Evolutionary conservation across 1,140 invertebrate species (phyloP), one percentile per base, ranked within the genome.

Genomic region (Acromyrmex heyeri): DNA sequence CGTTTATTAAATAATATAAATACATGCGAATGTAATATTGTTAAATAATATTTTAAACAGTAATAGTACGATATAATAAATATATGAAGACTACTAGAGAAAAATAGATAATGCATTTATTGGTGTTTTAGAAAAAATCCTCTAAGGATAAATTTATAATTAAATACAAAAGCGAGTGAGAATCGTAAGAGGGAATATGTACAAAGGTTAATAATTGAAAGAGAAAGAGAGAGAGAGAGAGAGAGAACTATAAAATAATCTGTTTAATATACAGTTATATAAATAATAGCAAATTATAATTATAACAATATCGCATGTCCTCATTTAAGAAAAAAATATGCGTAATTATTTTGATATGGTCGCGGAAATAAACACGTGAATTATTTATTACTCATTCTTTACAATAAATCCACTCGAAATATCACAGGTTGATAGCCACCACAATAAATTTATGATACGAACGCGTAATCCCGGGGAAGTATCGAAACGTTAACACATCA

Each of bases 391-490:
- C 16, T 77, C 38, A 44, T 48, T 77, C 16, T 38, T n/a, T 18
- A 16, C 24, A 18, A 70, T 24, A 70, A 70, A 81, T 70, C 21
- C 44, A 5, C 4, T 24, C 14, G n/a, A 55, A 76, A 64, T 44
- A 61, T 53, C 34, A 67, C 21, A 79, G 38, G 18, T 59, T 27
- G 44, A 72, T 21, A 21, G 48, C 3, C n/a, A 24, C 18, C 3
- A 34, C 24, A 14, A 85, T 76, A 85, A 77, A 61, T 85, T 61
- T 62, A 62, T 24, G 27, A 62, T 21, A 7, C 14, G n/a, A 30
- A 8, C 64, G 38, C 34, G 69, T 44, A 59, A 83, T 62, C 55
- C 24, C n/a, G 24, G 3, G 18, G 44, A 72, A 62, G 8, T 67
- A 55, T 70, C 38, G 64, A 30, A 18, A 5, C 0, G 27, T 1